These are phyloP conservation scores for Dexiosoma caninum DNA, from an alignment of 2,888 invertebrate genomes.

Conservation along the genomic window DNA sequence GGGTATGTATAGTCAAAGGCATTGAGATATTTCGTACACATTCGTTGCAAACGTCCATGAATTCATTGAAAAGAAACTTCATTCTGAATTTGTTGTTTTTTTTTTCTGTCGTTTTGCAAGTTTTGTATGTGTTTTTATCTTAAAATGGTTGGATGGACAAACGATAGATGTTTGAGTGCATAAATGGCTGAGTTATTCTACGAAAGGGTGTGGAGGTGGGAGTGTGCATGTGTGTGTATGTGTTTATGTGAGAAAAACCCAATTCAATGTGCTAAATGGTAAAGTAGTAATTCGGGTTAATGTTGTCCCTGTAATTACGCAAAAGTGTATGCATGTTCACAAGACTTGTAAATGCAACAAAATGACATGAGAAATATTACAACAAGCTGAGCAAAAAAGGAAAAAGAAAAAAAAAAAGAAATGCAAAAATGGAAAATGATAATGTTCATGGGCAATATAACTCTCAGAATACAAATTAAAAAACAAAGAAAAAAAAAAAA, in stretches of 20 bases:
- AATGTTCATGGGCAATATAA: slow-evolving; percentile 33
- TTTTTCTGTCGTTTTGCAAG: slow-evolving; percentile 1
- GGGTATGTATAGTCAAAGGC: too few relatives aligned
- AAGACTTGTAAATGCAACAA: background rate
- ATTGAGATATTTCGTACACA: background rate
- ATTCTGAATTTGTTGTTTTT: too few relatives aligned
- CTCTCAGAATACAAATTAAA: background rate
- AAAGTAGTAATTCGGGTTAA: slow-evolving; percentile 60
- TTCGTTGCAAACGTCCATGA: background rate
- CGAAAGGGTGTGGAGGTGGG: background rate
- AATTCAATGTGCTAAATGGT: slow-evolving; percentile 30
- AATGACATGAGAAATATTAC: slow-evolving; percentile 11
- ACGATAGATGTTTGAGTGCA: background rate
- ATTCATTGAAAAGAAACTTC: slow-evolving; percentile 28
- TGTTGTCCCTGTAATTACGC: slow-evolving; percentile 56
- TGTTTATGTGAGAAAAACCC: background rate
- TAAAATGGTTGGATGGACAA: slow-evolving; percentile 1
- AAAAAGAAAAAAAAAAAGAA: background rate
- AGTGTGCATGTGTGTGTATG: background rate
- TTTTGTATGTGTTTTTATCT: slow-evolving; percentile 4
- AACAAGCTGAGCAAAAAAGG: background rate
- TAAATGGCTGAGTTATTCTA: background rate
- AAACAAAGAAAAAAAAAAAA: too few relatives aligned
- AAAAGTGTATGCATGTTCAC: slow-evolving; percentile 34
- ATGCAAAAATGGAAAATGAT: slow-evolving; percentile 12